Percentiles rank a stretch among this genome's conserved stretches.
Conservation (phyloP, 2,888 invertebrate species). For the Chrysina gloriosa region DNA sequence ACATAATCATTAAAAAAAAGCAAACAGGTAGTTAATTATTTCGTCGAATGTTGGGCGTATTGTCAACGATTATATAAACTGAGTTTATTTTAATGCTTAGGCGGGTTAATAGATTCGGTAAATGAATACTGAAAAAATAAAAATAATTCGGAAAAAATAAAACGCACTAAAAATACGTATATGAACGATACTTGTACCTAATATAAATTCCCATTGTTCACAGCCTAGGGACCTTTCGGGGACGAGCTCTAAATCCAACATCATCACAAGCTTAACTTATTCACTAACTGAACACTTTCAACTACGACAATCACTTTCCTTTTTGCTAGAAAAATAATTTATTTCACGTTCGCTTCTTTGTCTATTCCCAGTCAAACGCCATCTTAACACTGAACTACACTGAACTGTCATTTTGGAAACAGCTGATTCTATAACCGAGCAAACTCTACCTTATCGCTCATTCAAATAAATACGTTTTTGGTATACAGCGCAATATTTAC, state of each 20-base stretch:
- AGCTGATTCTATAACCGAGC: conserved; percentile 58
- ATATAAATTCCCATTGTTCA: conserved; percentile 97
- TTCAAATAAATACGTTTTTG: conserved; percentile 46
- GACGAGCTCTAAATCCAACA: conserved; percentile 97
- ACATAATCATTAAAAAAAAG: conserved; percentile 18
- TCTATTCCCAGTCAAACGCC: conserved; percentile 59
- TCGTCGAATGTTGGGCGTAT: not conserved
- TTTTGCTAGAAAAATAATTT: conserved; percentile 49
- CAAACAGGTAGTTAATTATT: conserved; percentile 32
- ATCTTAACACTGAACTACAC: conserved; percentile 59
- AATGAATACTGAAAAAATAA: conserved; percentile 17
- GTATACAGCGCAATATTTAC: conserved; percentile 47
- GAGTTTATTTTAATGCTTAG: conserved; percentile 10
- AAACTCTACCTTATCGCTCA: conserved; percentile 44
- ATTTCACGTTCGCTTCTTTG: conserved; percentile 58
- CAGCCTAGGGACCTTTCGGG: conserved; percentile 96
- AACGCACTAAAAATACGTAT: conserved; percentile 41
- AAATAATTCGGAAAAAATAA: conserved; percentile 36
- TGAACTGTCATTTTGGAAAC: conserved; percentile 60
- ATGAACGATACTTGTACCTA: conserved; percentile 73
- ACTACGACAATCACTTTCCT: conserved; percentile 48
- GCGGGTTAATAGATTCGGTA: conserved; percentile 2
- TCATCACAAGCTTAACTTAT: conserved; percentile 64
- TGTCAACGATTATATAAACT: conserved; percentile 27
- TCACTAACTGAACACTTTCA: conserved; percentile 40